Percentiles rank a stretch among this genome's conserved stretches.
Conservation (phyloP, 30 jellyfish, hydroid and myxozoan genomes). For the Pelagia noctiluca region DNA sequence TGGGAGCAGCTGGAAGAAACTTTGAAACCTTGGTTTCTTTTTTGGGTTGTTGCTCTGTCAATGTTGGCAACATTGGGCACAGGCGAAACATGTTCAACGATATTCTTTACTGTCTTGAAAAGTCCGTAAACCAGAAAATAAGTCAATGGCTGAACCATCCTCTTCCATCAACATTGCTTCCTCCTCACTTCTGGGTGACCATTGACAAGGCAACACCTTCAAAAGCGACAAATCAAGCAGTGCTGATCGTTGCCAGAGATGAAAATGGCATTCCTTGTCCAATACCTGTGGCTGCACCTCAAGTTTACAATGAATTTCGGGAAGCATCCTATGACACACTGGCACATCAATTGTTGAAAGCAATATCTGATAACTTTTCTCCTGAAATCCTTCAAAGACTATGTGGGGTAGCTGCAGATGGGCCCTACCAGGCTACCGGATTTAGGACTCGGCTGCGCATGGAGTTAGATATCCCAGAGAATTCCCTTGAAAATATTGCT, state of each 20-base stretch:
- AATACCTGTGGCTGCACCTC: slow-evolving; percentile 22
- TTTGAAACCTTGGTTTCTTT: slow-evolving; percentile 27
- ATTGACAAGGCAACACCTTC: slow-evolving; percentile 40
- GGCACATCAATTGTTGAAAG: slow-evolving; percentile 18
- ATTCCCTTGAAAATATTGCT: background rate
- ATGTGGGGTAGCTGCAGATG: slow-evolving; percentile 33
- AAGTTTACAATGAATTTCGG: background rate
- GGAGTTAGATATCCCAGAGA: background rate
- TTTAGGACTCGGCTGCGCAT: background rate
- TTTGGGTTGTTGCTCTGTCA: slow-evolving; percentile 13
- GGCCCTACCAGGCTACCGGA: slow-evolving; percentile 33
- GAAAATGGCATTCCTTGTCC: slow-evolving; percentile 30
- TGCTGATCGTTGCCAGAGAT: slow-evolving; percentile 44
- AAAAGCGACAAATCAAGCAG: slow-evolving; percentile 43
- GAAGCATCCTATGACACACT: slow-evolving; percentile 4
- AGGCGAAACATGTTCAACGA: slow-evolving; percentile 32
- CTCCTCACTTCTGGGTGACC: too few relatives aligned
- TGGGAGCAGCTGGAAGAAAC: slow-evolving; percentile 42
- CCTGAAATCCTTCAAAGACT: slow-evolving; percentile 4
- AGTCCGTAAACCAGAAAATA: too few relatives aligned
- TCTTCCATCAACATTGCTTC: too few relatives aligned
- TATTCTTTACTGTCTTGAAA: slow-evolving; percentile 22
- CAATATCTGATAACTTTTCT: slow-evolving; percentile 13
- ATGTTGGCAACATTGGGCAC: slow-evolving; percentile 49
- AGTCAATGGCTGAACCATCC: too few relatives aligned